A percentile compares a stretch with the other conserved stretches of the same genome.
Conservation (phyloP, 2,113 vertebrate genomes). For the Mohoua ochrocephala region DNA sequence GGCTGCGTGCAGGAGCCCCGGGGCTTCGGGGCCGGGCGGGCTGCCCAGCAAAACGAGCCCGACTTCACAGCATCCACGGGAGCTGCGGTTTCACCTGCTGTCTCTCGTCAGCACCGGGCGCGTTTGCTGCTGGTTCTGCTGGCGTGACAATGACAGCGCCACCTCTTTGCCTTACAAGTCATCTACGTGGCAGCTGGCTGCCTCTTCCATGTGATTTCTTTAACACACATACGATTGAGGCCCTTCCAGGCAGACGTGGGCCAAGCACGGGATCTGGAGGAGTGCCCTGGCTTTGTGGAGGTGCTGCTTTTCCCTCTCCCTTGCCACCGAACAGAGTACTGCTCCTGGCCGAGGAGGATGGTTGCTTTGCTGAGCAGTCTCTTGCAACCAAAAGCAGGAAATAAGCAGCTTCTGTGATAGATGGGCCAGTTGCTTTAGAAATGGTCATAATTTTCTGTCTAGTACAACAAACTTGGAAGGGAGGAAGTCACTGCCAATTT, state of each 20-base stretch:
- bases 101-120: background rate
- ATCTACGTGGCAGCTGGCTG: slow-evolving; percentile 52
- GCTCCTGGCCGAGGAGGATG: background rate
- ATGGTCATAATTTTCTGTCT: background rate
- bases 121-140: background rate
- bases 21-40: background rate
- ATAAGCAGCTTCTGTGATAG: background rate
- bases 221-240: background rate
- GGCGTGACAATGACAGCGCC: slow-evolving; percentile 36
- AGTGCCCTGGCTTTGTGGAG: background rate
- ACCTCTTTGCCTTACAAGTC: background rate
- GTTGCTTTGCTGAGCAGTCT: background rate
- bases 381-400: background rate
- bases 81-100: slow-evolving; percentile 20
- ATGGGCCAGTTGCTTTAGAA: background rate
- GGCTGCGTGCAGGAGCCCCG: background rate
- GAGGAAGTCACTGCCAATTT: background rate
- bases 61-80: background rate
- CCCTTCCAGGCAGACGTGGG: background rate
- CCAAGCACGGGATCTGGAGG: background rate
- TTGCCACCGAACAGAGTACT: accelerated
- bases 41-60: background rate
- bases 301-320: background rate
- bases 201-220: background rate
- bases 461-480: background rate